Evolutionary conservation across 2,888 invertebrate genomes (phyloP).

Genomic region (Crepidodera aurea): DNA sequence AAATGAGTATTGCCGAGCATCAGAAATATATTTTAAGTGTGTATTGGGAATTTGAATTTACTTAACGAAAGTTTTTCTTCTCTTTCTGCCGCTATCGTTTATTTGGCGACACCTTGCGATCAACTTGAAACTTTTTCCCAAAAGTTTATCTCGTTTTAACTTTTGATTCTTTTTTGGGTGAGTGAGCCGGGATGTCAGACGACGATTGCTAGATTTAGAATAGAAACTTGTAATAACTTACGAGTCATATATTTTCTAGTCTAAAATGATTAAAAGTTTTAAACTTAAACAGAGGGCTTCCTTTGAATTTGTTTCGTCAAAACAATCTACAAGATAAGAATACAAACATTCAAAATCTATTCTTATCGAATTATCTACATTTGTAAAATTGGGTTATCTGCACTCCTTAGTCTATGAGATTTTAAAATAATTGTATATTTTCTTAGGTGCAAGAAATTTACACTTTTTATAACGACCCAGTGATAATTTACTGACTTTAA

Average conservation of each 20-base stretch:
- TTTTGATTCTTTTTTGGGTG: constrained; percentile 16
- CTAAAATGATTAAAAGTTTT: not conserved
- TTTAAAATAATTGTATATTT: too few relatives aligned
- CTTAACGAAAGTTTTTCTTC: constrained; percentile 36
- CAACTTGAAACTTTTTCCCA: constrained; percentile 1
- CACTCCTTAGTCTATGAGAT: too few relatives aligned
- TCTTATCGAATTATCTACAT: too few relatives aligned
- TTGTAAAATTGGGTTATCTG: too few relatives aligned
- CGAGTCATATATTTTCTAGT: not conserved
- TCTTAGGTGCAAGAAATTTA: too few relatives aligned
- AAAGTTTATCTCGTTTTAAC: constrained; percentile 18
- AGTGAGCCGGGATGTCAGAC: not conserved
- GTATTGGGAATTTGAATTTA: constrained; percentile 35
- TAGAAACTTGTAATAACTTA: constrained; percentile 18
- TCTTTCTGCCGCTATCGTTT: constrained; percentile 2
- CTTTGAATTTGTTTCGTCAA: too few relatives aligned
- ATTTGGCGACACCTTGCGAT: constrained; percentile 31
- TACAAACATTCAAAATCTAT: too few relatives aligned
- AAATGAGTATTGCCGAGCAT: constrained; percentile 36
- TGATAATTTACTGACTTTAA: too few relatives aligned
- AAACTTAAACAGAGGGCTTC: too few relatives aligned
- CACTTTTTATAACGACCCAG: too few relatives aligned
- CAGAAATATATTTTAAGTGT: constrained; percentile 32
- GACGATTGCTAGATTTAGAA: constrained; percentile 12
- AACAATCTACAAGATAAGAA: too few relatives aligned